Conservation (phyloP, 2,113 vertebrate species). For the Mus pahari region DNA sequence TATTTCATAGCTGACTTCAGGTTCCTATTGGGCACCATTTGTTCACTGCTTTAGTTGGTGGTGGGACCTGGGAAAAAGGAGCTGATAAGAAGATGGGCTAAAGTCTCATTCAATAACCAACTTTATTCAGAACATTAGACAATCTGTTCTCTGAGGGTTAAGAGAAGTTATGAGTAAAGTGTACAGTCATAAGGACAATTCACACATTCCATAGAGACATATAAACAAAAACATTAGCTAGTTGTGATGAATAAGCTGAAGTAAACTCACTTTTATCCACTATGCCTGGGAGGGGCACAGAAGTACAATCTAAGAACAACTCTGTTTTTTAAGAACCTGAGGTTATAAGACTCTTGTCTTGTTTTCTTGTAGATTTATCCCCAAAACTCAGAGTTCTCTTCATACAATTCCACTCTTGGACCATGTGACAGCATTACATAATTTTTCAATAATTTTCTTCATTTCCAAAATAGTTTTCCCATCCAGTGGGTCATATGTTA, state of each 20-base stretch:
- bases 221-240: not conserved
- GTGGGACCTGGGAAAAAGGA: not conserved
- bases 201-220: not conserved
- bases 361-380: not conserved
- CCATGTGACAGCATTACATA: not conserved
- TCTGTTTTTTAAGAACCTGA: not conserved
- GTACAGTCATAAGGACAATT: not conserved
- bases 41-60: not conserved
- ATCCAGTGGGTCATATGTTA: not conserved
- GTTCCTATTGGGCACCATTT: not conserved
- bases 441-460: not conserved
- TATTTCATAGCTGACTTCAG: not conserved
- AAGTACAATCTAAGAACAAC: not conserved
- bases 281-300: too few relatives aligned
- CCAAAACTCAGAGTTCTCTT: not conserved
- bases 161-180: not conserved
- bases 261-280: not conserved
- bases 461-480: constrained; percentile 3
- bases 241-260: not conserved
- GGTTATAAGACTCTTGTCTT: not conserved
- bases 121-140: not conserved
- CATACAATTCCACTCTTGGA: not conserved
- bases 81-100: not conserved
- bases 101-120: not conserved
- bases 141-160: not conserved